phyloP scores from a whole-genome alignment of 2,888 invertebrate species.

The Latrodectus elegans region DNA sequence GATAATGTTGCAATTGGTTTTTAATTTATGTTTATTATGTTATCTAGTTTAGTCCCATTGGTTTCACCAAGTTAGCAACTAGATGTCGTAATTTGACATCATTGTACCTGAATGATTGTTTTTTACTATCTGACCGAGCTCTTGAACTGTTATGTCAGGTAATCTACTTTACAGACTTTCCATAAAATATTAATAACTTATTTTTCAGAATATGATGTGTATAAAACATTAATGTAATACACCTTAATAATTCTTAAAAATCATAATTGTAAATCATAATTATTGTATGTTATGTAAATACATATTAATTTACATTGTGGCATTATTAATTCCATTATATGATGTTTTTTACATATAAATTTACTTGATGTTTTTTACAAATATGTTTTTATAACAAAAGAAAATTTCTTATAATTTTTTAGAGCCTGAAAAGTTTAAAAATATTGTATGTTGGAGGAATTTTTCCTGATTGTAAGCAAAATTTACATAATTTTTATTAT shows the following conservation, averaged over 20 bases:
- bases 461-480: slow-evolving; percentile 62
- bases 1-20: neutral
- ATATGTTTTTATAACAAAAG: neutral
- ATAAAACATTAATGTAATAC: too few species aligned
- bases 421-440: slow-evolving; percentile 62
- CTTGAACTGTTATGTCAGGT: slow-evolving; percentile 67
- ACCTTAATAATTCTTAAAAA: too few species aligned
- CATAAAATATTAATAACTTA: too few species aligned
- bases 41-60: slow-evolving; percentile 66
- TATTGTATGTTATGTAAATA: too few species aligned
- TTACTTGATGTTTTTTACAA: neutral
- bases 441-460: slow-evolving; percentile 54
- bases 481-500: neutral
- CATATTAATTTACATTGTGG: too few species aligned
- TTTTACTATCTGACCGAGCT: slow-evolving; percentile 61
- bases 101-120: slow-evolving; percentile 65
- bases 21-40: neutral
- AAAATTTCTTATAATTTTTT: slow-evolving; percentile 12
- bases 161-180: neutral
- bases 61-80: slow-evolving; percentile 67
- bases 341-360: too few species aligned
- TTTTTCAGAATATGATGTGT: too few species aligned
- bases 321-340: too few species aligned
- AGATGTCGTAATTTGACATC: slow-evolving; percentile 63
- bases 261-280: too few species aligned